Evolutionary conservation across 2,113 vertebrate species (phyloP), one percentile per base, ranked within the genome.

Genomic region (Lipotes vexillifer): DNA sequence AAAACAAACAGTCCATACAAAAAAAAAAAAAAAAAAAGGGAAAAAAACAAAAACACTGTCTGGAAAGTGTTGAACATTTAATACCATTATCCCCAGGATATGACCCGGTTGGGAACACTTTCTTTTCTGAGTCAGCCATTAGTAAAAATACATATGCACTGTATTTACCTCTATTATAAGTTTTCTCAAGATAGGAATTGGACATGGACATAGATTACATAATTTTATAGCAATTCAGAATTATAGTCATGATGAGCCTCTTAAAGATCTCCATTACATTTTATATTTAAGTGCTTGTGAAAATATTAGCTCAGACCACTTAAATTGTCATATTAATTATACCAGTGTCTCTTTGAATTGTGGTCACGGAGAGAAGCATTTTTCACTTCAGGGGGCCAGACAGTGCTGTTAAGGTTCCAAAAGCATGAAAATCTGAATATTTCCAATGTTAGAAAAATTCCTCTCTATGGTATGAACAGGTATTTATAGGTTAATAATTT

Each of bases 311-410:
- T 61, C 66, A 36, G 57, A 72, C 52, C 23, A 81, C n/a, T 97
- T 88, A 94, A 72, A 84, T 8, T 90, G 87, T 92, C 49, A 65
- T 61, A 84, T 85, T 87, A 77, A 83, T 92, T 94, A 88, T 31
- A 80, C 71, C 65, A 91, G 49, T 78, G 65, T 97, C 83, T 97
- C 44, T 90, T 84, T 93, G 93, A 88, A 97, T 95, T 93, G 74
- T 46, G 23, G 89, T 97, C 78, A 52, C 57, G n/a, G 44, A 90
- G 78, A 92, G 92, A 84, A 96, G 80, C n/a, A 95, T 95, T 97
- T 96, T 96, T 97, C 88, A 68, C 78, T 29, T 96, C 41, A 89
- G 72, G 69, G 57, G 15, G 27, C 38, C 74, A 72, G 80, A 93
- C 55, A 96, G 36, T 5, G 1, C 52, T 69, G 13, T 96, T 78